Evolutionary conservation across 1,140 invertebrate species (phyloP).

Genomic region (Drosophila truncata): DNA sequence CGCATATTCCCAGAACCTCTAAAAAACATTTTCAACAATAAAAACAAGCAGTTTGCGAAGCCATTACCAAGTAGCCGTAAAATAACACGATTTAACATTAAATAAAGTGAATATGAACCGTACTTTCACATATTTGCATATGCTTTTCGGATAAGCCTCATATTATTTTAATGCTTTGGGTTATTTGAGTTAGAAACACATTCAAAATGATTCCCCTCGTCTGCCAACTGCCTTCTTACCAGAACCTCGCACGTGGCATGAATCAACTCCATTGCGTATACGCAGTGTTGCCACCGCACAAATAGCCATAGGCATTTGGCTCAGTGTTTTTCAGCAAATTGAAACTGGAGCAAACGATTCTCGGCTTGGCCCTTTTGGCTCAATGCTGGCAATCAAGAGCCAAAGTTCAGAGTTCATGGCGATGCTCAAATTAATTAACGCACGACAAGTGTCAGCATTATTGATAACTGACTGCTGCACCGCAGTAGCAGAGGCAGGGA

Average conservation of each 20-base stretch:
- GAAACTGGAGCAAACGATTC: conserved; percentile 6
- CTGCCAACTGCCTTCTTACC: not conserved
- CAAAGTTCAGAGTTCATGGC: conserved; percentile 41
- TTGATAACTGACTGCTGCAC: conserved; percentile 19
- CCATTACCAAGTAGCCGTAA: not conserved
- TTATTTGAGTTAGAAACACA: conserved; percentile 2
- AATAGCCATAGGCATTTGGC: conserved; percentile 7
- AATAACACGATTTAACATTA: not conserved
- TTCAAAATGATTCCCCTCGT: not conserved
- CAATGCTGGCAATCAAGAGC: conserved; percentile 5
- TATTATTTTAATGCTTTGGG: not conserved
- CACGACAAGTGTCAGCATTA: conserved; percentile 30
- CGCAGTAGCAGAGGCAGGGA: not conserved
- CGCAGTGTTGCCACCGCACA: conserved; percentile 9
- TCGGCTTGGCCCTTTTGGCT: not conserved
- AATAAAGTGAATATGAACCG: not conserved
- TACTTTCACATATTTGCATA: not conserved
- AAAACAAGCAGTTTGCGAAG: not conserved
- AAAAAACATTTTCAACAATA: not conserved
- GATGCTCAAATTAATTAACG: conserved; percentile 36
- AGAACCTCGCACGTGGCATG: not conserved
- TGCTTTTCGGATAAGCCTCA: not conserved
- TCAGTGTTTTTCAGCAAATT: conserved; percentile 22
- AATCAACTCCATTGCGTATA: conserved; percentile 6
- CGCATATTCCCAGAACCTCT: not conserved